Evolutionary conservation across 2,797 vertebrate species (phyloP).

Genomic region (Pseudotriccus pelzelni): DNA sequence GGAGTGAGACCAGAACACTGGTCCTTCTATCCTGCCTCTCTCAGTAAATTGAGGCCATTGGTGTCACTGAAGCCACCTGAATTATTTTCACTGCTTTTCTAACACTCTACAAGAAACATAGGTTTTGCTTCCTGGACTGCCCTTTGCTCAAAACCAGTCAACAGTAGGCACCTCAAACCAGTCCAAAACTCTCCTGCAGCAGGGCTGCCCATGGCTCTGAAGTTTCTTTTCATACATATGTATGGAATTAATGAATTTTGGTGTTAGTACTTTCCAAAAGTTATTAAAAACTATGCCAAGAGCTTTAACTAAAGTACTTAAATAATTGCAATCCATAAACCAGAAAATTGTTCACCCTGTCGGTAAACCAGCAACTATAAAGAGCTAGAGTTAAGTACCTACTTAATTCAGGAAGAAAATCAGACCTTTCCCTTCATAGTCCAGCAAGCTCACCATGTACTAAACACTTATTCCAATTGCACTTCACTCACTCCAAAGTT

Average conservation of each 20-base stretch:
- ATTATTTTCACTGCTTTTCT: neutral
- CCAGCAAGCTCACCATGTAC: neutral
- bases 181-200: neutral
- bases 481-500: neutral
- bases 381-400: neutral
- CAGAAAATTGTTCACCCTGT: neutral
- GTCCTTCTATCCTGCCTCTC: neutral
- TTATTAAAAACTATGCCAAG: neutral
- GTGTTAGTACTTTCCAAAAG: neutral
- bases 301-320: neutral
- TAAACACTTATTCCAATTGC: neutral
- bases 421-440: neutral
- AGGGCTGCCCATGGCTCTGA: neutral
- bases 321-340: neutral
- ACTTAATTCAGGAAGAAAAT: slow-evolving; percentile 5
- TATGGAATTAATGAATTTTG: neutral
- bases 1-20: neutral
- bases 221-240: neutral
- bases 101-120: neutral
- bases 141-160: neutral
- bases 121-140: neutral
- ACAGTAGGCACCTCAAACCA: neutral
- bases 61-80: neutral
- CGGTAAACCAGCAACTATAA: neutral
- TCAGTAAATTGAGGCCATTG: neutral